phyloP scores from a whole-genome alignment of 2,888 invertebrate genomes.

The Amphipyra tragopoginis region DNA sequence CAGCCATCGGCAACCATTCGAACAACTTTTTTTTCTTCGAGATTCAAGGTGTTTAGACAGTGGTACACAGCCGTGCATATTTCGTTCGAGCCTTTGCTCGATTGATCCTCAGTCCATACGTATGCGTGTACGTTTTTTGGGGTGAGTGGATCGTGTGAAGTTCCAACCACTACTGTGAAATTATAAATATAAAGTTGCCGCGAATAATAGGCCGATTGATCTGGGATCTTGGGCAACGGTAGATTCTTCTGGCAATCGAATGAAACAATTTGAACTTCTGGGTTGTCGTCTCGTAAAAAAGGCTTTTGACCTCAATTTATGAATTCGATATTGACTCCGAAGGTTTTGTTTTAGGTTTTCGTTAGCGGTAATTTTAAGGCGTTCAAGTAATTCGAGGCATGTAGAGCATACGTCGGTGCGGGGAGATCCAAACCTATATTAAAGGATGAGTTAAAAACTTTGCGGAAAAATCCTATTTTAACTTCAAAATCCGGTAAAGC shows the following conservation, averaged over 20 bases:
- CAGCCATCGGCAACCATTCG: constrained; percentile 19
- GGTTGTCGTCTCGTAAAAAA: no score
- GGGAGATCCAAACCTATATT: no score
- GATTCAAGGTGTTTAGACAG: constrained; percentile 9
- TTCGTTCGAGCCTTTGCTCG: no score
- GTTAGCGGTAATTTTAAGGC: no score
- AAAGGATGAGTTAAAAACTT: neutral
- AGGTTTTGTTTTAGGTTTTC: constrained; percentile 5
- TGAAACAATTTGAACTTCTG: no score
- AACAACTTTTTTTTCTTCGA: constrained; percentile 12
- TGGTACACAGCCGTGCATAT: constrained; percentile 7
- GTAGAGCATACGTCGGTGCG: no score
- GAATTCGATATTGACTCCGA: constrained; percentile 12
- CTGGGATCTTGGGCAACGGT: constrained; percentile 19
- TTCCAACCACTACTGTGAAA: constrained; percentile 15
- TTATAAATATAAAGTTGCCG: constrained; percentile 24
- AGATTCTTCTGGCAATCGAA: no score
- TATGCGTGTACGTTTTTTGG: no score
- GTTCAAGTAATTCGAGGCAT: no score
- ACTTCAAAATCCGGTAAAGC: constrained; percentile 10
- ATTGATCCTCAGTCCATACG: no score
- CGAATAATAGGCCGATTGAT: constrained; percentile 25
- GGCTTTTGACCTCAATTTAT: constrained; percentile 15
- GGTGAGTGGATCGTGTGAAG: no score
- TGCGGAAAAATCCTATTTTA: constrained; percentile 6